Conservation (phyloP, 2,113 vertebrate genomes). For the Oryzias javanicus region DNA sequence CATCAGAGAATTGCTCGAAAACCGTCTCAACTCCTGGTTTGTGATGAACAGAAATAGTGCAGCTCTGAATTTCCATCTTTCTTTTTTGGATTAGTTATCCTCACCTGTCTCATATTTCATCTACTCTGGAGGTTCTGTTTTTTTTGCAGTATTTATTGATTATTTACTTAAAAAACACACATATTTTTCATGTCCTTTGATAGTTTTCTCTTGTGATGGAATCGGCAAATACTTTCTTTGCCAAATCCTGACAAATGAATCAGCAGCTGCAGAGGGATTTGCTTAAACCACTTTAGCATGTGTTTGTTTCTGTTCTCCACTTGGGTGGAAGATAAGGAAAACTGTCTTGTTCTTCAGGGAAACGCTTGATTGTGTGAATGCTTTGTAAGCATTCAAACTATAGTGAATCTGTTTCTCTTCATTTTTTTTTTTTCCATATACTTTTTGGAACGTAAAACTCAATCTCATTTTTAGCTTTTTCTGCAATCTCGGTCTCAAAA, state of each 20-base stretch:
- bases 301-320: conserved; percentile 32
- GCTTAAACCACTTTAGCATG: conserved; percentile 9
- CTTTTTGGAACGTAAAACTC: no score
- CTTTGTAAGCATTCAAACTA: conserved; percentile 10
- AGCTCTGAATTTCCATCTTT: not conserved
- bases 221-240: conserved; percentile 16
- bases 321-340: conserved; percentile 34
- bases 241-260: conserved; percentile 20
- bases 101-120: not conserved
- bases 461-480: no score
- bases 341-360: conserved; percentile 19
- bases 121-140: not conserved
- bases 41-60: not conserved
- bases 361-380: conserved; percentile 30
- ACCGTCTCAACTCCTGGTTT: no score
- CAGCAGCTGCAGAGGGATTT: conserved; percentile 13
- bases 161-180: no score
- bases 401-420: conserved; percentile 22
- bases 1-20: no score
- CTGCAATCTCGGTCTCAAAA: no score
- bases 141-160: no score
- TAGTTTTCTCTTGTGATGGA: conserved; percentile 1
- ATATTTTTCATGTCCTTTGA: no score
- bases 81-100: not conserved
- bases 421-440: not conserved